Percentiles rank a stretch among this genome's conserved stretches.
These are phyloP conservation scores for Silurus glanis DNA, from an alignment of 2,113 vertebrate genomes.

Conservation along the genomic window DNA sequence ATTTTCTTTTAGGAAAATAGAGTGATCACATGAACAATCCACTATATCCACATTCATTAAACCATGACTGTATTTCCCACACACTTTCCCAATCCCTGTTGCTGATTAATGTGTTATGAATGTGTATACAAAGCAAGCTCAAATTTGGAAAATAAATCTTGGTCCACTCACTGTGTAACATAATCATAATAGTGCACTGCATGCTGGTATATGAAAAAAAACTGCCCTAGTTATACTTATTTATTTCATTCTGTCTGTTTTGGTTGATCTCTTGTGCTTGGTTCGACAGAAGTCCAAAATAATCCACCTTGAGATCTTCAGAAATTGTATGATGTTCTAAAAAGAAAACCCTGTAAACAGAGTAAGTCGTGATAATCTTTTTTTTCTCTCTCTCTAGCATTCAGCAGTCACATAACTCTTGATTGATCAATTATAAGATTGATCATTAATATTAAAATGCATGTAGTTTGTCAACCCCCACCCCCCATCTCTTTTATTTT, in stretches of 20 bases:
- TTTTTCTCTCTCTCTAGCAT: neutral
- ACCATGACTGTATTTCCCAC: neutral
- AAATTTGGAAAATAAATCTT: neutral
- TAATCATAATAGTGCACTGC: neutral
- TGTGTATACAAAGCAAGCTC: neutral
- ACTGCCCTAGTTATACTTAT: neutral
- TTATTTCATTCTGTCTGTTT: neutral
- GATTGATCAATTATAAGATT: neutral
- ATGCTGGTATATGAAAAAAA: neutral
- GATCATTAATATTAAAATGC: neutral
- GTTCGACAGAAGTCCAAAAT: neutral
- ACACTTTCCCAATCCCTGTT: neutral
- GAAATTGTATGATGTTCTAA: neutral
- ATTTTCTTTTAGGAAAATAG: neutral
- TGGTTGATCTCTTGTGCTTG: too few species aligned
- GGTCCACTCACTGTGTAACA: neutral
- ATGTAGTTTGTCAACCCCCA: neutral
- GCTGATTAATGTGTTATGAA: neutral
- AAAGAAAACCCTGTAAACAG: neutral
- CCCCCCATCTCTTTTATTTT: too few species aligned
- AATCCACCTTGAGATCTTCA: neutral
- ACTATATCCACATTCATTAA: neutral
- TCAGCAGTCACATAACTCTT: neutral
- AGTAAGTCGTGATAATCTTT: neutral
- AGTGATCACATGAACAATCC: neutral